Evolutionary conservation across 2,888 invertebrate genomes (phyloP), one percentile per base, ranked within the genome.

Genomic region (Dasysyrphus albostriatus): DNA sequence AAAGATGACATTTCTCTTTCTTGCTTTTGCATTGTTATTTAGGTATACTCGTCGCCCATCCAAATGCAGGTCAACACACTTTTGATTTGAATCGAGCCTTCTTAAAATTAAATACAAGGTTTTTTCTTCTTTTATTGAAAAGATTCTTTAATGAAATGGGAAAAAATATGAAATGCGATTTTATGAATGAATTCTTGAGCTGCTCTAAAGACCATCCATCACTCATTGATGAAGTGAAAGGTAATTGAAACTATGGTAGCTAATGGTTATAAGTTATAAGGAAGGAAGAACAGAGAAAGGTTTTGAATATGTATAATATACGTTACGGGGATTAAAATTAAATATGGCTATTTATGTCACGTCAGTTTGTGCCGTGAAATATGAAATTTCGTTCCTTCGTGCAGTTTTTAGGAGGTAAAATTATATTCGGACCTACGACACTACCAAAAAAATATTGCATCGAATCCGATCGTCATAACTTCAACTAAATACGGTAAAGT

Each of bases 171-270:
- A 61, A 58, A 67, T n/a, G n/a, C 5, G n/a, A 49, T 44, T 65
- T 74, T 42, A 76, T 80, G 75, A 84, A 84, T 84, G 80, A 84
- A 76, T 72, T 80, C 44, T 72, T 58, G 58, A 59, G 37, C 59
- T 80, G 54, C 72, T 67, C 34, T 12, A 72, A 76, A 51, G 14
- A 72, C 65, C 84, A 84, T 80, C 76, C 51, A 51, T 81, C 84
- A 84, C 54, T 80, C 49, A 37, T 51, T 51, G 37, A 51, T 69
- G 54, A 79, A 65, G 65, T 84, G 75, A 80, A 80, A 84, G 83
- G 69, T 79, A 63, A 74, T 79, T 78, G 69, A 78, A 78, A 51
- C 42, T 42, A 65, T 73, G 73, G 78, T 69, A 78, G 73, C 73
- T 61, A 51, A 73, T 78, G 24, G 24, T 24, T 24, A 2, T 24